Evolutionary conservation across 1,140 invertebrate genomes (phyloP).

Genomic region (Steinernema feltiae): DNA sequence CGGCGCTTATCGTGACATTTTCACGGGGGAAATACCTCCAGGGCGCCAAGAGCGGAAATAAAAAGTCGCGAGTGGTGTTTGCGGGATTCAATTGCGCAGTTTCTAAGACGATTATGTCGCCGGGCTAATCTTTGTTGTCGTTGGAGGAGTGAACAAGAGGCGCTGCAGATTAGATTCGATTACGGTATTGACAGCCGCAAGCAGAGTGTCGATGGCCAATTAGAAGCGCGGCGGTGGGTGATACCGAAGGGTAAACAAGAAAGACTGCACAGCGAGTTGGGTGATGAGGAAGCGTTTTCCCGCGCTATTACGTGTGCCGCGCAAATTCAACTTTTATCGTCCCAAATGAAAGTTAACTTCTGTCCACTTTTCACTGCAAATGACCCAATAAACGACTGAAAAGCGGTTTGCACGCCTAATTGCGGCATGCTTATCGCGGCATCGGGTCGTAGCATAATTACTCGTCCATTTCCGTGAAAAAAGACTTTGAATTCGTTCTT

Average conservation of each 20-base stretch:
- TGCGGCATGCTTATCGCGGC: background rate
- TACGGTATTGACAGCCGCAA: background rate
- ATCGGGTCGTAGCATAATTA: background rate
- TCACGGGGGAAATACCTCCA: background rate
- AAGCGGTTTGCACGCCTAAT: background rate
- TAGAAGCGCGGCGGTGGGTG: constrained; percentile 6
- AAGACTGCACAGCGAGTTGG: background rate
- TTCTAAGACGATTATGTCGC: constrained; percentile 7
- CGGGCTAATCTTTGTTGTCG: constrained; percentile 1
- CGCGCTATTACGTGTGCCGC: background rate
- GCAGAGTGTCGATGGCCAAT: background rate
- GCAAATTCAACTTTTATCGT: background rate
- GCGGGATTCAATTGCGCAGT: background rate
- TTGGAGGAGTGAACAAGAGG: background rate
- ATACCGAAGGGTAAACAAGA: background rate
- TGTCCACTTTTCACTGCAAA: background rate
- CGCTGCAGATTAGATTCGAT: background rate
- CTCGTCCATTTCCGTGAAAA: background rate
- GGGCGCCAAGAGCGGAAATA: background rate
- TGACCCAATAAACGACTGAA: background rate
- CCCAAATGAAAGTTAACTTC: background rate
- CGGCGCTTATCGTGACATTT: background rate
- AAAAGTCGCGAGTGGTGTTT: background rate
- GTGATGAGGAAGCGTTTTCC: background rate
- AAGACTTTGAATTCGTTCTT: background rate